Evolutionary conservation across 2,888 invertebrate species (phyloP), one percentile per base, ranked within the genome.

Genomic region (Macroteleia sp.): DNA sequence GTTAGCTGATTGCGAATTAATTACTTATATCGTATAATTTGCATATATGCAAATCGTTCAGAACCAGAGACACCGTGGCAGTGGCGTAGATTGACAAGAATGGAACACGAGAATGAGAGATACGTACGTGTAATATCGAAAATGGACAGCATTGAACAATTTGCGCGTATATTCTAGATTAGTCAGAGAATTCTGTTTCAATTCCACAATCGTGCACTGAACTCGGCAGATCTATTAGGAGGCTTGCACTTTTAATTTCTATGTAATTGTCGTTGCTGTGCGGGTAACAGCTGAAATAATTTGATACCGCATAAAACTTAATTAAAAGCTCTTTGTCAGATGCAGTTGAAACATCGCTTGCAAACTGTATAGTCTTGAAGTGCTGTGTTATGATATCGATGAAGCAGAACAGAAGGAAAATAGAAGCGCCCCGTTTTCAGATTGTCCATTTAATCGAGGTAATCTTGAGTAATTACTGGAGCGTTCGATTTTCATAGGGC

Each of bases 1-100:
- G 81, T 81, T 78, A 76, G 82, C 86, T 88, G 88, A 90, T 89
- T 88, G 87, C 87, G 84, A 90, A 90, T 90, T 90, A 91, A 91
- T 90, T 90, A 90, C 88, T 90, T 90, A 86, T 90, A 90, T 89
- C 88, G 82, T 74, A 34, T 67, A 34, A 90, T 91, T 90, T 89
- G 87, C 90, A 90, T 90, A 87, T 88, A 90, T 90, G 89, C 86
- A 88, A 90, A 90, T 89, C 66, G 77, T 17, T 56, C 62, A 61
- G 71, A 67, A n/a, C 57, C 67, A 71, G 67, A 76, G 81, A 81
- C 81, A 80, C 56, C 76, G 77, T 64, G 59, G 56, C 34, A 28
- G 25, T 67, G 34, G 64, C 42, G 20, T 41, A 12, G 62, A 71
- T 57, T 66, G 75, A 73, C 61, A 74, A 71, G 71, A 66, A 50